phyloP scores from a whole-genome alignment of 2,113 vertebrate genomes.

The Panthera uncia region DNA sequence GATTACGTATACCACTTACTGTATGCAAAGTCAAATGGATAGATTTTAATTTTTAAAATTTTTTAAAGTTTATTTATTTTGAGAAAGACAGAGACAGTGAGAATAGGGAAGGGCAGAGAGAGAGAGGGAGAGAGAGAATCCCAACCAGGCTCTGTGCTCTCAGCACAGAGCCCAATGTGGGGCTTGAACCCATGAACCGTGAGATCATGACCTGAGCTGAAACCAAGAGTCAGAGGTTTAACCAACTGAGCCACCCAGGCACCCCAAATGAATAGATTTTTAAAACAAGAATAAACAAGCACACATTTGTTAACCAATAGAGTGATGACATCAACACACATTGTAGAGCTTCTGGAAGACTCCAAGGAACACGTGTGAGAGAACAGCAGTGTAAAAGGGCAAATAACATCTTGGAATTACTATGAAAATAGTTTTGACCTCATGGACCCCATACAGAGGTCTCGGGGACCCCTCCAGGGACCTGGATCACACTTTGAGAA shows the following conservation, averaged over 20 bases:
- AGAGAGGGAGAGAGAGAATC: too few species aligned
- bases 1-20: background rate
- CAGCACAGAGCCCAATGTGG: too few species aligned
- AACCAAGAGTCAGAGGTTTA: too few species aligned
- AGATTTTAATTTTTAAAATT: background rate
- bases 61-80: too few species aligned
- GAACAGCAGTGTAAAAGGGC: background rate
- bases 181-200: too few species aligned
- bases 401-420: background rate
- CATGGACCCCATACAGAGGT: background rate
- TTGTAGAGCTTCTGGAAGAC: background rate
- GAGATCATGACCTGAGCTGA: too few species aligned
- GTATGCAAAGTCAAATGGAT: background rate
- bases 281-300: background rate
- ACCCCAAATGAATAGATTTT: background rate
- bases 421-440: slow-evolving; percentile 62
- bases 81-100: too few species aligned
- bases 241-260: too few species aligned
- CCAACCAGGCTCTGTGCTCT: too few species aligned
- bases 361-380: background rate
- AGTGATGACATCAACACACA: background rate
- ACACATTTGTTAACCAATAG: background rate
- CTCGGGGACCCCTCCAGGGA: background rate
- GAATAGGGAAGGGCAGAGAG: too few species aligned
- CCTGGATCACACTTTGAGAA: background rate